Evolutionary conservation across 2,888 invertebrate species (phyloP), one percentile per base, ranked within the genome.

Genomic region (Tricholauxania praeusta): DNA sequence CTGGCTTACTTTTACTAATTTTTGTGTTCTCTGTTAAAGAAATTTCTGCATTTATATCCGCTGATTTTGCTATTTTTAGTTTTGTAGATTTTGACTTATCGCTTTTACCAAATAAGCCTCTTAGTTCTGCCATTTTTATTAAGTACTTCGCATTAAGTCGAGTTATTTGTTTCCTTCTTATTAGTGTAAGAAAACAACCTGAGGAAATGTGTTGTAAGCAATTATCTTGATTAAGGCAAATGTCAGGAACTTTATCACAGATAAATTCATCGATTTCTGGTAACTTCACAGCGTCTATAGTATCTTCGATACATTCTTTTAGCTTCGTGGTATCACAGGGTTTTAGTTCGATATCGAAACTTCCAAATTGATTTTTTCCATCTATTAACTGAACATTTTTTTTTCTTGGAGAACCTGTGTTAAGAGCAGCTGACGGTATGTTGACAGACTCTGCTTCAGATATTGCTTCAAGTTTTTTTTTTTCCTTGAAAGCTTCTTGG

Each of bases 111-210:
- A 95, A 95, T 76, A 95, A 86, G 0, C 95, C 94, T 74, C 94
- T 90, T 55, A 91, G 90, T 86, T 95, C 95, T 3, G 95, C 95
- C 88, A 94, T 93, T 80, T 92, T 90, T 78, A 95, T 95, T 90
- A 95, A 93, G 84, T 93, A 94, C 85, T 94, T 92, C 7, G 94
- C 93, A 85, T 95, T 93, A 80, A 95, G 89, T 57, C 92, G 91
- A 70, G 93, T 93, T 80, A 95, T 90, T 73, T 88, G 87, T 80
- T 91, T 91, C 65, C 92, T 86, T 70, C 89, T 90, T n/a, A 91
- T 83, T 12, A 92, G 82, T 0, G 91, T 89, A 17, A 92, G 83
- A 78, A 88, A 92, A 76, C 91, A 91, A 3, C 92, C 92, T 62
- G 89, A 88, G 5, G 88, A 85, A 32, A 86, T 80, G 10, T 86